Evolutionary conservation across 2,888 invertebrate genomes (phyloP).

Genomic region (Eupithecia insigniata): DNA sequence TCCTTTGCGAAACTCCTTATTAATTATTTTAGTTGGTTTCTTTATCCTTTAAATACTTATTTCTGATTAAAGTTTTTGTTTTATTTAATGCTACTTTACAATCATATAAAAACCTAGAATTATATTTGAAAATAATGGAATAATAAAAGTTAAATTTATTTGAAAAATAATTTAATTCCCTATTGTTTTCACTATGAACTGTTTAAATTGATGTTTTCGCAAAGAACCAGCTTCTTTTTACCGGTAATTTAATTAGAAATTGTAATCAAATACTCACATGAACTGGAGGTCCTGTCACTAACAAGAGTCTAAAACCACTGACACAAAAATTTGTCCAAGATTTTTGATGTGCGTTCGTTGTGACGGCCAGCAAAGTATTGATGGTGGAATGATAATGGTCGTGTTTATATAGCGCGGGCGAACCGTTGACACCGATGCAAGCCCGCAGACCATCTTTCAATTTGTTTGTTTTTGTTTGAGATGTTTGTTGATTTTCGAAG

Average conservation of each 20-base stretch:
- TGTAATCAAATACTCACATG: constrained; percentile 70
- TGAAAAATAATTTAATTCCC: background rate
- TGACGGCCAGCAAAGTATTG: constrained; percentile 79
- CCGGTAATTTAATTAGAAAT: background rate
- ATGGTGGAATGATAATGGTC: constrained; percentile 69
- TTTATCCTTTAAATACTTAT: background rate
- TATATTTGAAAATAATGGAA: background rate
- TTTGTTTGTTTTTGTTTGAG: constrained; percentile 34
- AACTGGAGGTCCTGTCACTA: constrained; percentile 68
- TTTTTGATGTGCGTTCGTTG: constrained; percentile 69
- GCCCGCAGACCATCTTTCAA: constrained; percentile 62
- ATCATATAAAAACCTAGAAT: background rate
- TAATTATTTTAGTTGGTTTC: background rate
- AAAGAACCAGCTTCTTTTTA: background rate
- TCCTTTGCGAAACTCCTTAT: background rate
- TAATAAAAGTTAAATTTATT: background rate
- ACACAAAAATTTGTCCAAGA: constrained; percentile 66
- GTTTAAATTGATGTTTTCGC: background rate
- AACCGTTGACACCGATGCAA: constrained; percentile 66
- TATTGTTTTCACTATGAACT: background rate
- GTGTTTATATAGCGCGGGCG: constrained; percentile 73
- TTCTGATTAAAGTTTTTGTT: background rate
- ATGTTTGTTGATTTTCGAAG: constrained; percentile 9
- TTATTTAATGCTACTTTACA: background rate
- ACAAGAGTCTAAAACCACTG: constrained; percentile 63